These are phyloP conservation scores for Aleiodes leptofemur DNA, from an alignment of 2,888 invertebrate species.

Conservation along the genomic window DNA sequence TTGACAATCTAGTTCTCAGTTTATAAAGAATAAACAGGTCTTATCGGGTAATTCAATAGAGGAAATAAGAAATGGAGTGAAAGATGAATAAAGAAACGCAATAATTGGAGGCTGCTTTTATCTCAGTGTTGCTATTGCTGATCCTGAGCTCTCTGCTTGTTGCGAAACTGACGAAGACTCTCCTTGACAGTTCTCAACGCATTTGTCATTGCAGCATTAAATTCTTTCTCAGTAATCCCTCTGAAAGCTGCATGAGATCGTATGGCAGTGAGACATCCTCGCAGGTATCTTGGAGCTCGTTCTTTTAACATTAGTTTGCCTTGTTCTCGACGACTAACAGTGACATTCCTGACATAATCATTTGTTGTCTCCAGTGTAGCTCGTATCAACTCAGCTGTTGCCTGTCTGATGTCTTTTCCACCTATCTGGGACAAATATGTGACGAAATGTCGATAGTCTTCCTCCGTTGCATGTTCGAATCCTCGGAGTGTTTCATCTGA, in stretches of 20 bases:
- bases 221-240: background rate
- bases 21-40: no score
- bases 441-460: background rate
- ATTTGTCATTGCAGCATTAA: background rate
- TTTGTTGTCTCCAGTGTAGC: background rate
- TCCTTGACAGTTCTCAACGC: background rate
- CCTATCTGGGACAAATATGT: constrained; percentile 4
- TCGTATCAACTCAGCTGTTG: background rate
- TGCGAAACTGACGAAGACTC: background rate
- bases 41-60: no score
- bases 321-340: background rate
- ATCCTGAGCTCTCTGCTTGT: no score
- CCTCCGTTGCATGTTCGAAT: background rate
- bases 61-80: no score
- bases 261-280: background rate
- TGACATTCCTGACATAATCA: background rate
- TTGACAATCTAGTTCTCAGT: no score
- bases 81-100: no score
- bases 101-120: background rate
- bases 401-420: background rate
- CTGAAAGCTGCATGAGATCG: background rate
- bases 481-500: no score
- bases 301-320: background rate
- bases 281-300: background rate
- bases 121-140: background rate